Evolutionary conservation across 2,888 invertebrate species (phyloP), one percentile per base, ranked within the genome.

Genomic region (Nycteola revayana): DNA sequence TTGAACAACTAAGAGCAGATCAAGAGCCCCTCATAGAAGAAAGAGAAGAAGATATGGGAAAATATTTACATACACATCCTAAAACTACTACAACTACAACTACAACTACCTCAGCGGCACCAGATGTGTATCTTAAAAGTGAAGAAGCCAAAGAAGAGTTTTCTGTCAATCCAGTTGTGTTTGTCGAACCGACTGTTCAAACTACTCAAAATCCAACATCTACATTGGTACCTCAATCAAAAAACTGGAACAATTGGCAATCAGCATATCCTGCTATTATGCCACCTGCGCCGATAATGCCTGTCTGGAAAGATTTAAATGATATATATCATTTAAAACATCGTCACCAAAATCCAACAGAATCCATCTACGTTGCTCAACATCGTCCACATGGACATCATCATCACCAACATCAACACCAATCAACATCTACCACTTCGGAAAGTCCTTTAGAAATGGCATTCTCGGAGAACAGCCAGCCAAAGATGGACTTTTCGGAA

Each of bases 11-110:
- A 10, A 59, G 64, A 36, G 51, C 36, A 6, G 62, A 68, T 25
- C 66, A 74, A 36, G 63, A 63, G 2, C 50, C 68, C 1, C 67
- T 68, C 32, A 38, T 73, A 3, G 70, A 75, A 41, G 46, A 56
- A 31, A 64, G 67, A 48, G 64, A 71, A 24, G 75, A 75, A 45
- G 59, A 66, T 32, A 41, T 72, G 7, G 60, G 62, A 24, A 58
- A 55, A 11, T 75, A 75, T 32, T 55, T 69, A 51, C 42, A 60
- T 40, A 55, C 43, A 30, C 51, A 41, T 33, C 48, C 50, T 9
- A 51, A 34, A 22, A 53, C 43, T 1, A 60, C 61, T 4, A 61
- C 63, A 24, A 62, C 61, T 7, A 43, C 57, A 3, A 49, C 51
- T 9, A 61, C 63, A 24, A 62, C 61, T 7, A 43, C 57, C 2